Evolutionary conservation across 1,140 invertebrate species (phyloP), one percentile per base, ranked within the genome.

Genomic region (Listronotus bonariensis): DNA sequence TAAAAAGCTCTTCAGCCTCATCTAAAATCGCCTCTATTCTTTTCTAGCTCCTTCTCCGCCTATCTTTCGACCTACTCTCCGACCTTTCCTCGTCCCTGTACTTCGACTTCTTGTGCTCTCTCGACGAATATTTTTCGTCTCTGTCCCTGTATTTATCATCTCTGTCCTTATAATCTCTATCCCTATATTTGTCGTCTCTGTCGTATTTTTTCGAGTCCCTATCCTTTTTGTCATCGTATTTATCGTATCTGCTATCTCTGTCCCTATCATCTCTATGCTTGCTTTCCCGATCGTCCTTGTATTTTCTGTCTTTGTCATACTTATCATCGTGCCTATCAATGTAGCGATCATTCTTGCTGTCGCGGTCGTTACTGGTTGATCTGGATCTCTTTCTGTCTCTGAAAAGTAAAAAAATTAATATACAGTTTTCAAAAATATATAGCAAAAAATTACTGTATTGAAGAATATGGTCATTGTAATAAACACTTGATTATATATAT

Each of bases 61-160:
- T 77, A 26, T 83, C 82, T 32, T 82, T 80, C 12, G 81, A 81
- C 69, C 82, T 77, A 32, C 75, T 71, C 31, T 75, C 58, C 12
- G 70, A 69, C 34, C 70, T 73, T 26, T 76, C 73, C 15, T 76
- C 74, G 10, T 78, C 75, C 41, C 74, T 63, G 45, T 78, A 72
- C 61, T 77, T 78, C 9, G 75, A 73, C 42, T 73, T 73, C 26
- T 69, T 73, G 34, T 71, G 69, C 43, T 46, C 54, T 43, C 41
- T 56, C 15, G 56, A 48, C 31, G 43, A 46, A 20, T 59, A 59
- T 15, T 72, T 68, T 14, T 76, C 68, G 45, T 70, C 72, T 51
- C 71, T 67, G 26, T 62, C 54, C 62, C 58, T 72, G 62, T 74
- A 61, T 34, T 72, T 68, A 14, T 76, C 68, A 45, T 70, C 72